Base-by-base conservation (phyloP, 92 coral and sea anemone species). In the Galaxea fascicularis region DNA sequence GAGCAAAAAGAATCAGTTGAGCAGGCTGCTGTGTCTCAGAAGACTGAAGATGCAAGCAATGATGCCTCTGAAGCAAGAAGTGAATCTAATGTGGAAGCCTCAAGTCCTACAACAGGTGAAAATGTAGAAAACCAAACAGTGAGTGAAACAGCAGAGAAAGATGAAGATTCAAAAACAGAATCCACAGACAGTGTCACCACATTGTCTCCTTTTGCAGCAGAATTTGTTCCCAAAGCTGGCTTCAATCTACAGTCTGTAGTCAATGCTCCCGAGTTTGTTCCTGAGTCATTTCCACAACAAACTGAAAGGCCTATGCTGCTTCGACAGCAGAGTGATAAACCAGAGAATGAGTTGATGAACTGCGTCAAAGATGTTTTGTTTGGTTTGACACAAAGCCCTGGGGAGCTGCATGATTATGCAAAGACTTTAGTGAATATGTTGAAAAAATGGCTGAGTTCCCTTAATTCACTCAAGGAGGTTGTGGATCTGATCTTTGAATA, bases 291-390 rank as follows among this genome's bases (percentile, higher is more conserved):
- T 26, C 28, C 58, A 17, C 74, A 56, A 8, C 73, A 79, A 39
- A 17, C 20, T 31, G 46, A 79, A 10, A n/a, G 79, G 66, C 80
- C 92, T 31, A 31, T 44, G 1, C 69, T 82, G 17, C 78, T 82
- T 25, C 78, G 45, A 16, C 53, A 41, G 39, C 62, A 4, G 63
- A 86, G 65, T 22, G 44, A 58, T 54, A 81, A 17, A 11, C 80
- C 91, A 18, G 89, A 91, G 46, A 82, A 65, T 62, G 78, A 91
- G 70, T 81, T 87, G 10, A 83, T 87, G 74, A 63, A 82, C 82
- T 91, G 73, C 69, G 94, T 91, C 1, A 87, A 83, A 70, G 94
- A 91, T 62, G 83, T 82, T 17, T 54, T 91, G 74, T 90, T 83
- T 66, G 78, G 87, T 20, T 76, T 87, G 47, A 87, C 84, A 0